Evolutionary conservation across 2,113 vertebrate genomes (phyloP), one percentile per base, ranked within the genome.

Genomic region (Spheniscus mendiculus): DNA sequence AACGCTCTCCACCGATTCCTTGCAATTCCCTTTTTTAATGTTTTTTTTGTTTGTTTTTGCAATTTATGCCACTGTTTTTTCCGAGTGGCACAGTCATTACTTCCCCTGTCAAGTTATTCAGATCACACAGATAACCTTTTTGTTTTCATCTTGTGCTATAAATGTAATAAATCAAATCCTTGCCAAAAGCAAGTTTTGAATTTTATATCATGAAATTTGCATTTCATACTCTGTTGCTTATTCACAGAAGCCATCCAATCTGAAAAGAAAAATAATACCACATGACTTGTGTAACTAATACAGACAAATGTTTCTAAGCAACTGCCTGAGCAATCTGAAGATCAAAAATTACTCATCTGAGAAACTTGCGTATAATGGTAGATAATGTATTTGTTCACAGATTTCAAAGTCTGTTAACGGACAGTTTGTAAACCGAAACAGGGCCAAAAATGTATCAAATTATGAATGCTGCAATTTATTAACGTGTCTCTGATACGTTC

Each of bases 291-390:
- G 81, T 93, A 96, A 94, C 97, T 95, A 96, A 97, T 96, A 95
- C 84, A 93, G 96, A 97, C 94, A 96, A 96, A 95, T 97, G 96
- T 97, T 94, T 97, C 95, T 49, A 95, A 97, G 94, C 95, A 97
- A 97, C 93, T 94, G 94, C 82, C 62, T 77, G 87, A 95, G 93
- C 96, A 95, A 96, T 97, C 93, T 44, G 53, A 84, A 87, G 87
- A 96, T 96, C 96, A 96, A 83, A 96, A 97, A 97, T 96, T 96
- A 97, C 95, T 97, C 95, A 97, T 94, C 84, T 97, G 96, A 95
- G 83, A 97, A 97, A 95, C 93, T 94, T 92, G 74, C 7, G 2
- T 91, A 91, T 80, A 93, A 95, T 95, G 63, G 87, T 44, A 72
- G 91, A 62, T 95, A 96, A 96, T 91, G 70, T 94, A 94, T 93